phyloP scores from a whole-genome alignment of 2,797 vertebrate genomes.

The Lacerta viridis region DNA sequence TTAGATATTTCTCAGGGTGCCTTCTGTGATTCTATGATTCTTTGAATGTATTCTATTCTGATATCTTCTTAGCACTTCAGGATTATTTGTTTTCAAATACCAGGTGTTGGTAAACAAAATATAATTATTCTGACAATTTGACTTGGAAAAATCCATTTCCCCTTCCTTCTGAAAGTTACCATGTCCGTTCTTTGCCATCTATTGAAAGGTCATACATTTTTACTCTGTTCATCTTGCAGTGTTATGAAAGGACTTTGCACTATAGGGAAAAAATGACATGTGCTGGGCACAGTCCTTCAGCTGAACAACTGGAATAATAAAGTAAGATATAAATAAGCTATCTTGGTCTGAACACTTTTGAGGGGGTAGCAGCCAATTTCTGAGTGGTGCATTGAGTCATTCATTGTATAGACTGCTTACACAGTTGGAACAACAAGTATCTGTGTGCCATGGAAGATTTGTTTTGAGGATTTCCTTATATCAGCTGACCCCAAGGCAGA shows the following conservation, averaged over 20 bases:
- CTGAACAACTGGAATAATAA: constrained; percentile 29
- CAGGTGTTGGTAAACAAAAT: not conserved
- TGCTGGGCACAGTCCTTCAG: constrained; percentile 38
- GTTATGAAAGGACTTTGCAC: constrained; percentile 59
- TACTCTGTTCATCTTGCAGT: constrained; percentile 56
- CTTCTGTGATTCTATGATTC: too few species aligned
- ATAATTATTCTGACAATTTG: constrained; percentile 49
- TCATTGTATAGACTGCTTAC: not conserved
- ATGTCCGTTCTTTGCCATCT: constrained; percentile 41
- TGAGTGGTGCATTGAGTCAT: not conserved
- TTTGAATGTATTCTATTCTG: not conserved
- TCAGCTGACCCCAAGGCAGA: too few species aligned
- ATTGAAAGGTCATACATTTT: constrained; percentile 65
- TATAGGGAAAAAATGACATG: constrained; percentile 41
- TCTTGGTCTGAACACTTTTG: constrained; percentile 16
- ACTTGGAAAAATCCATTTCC: constrained; percentile 32
- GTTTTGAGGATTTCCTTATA: not conserved
- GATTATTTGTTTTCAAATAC: constrained; percentile 28
- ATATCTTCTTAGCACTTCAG: constrained; percentile 9
- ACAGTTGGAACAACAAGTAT: not conserved
- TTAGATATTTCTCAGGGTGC: too few species aligned
- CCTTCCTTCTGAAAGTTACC: constrained; percentile 55
- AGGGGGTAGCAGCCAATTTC: not conserved
- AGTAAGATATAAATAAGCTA: not conserved
- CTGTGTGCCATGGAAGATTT: not conserved